Conservation (phyloP, 2,888 invertebrate genomes). For the Dasypolia templi region DNA sequence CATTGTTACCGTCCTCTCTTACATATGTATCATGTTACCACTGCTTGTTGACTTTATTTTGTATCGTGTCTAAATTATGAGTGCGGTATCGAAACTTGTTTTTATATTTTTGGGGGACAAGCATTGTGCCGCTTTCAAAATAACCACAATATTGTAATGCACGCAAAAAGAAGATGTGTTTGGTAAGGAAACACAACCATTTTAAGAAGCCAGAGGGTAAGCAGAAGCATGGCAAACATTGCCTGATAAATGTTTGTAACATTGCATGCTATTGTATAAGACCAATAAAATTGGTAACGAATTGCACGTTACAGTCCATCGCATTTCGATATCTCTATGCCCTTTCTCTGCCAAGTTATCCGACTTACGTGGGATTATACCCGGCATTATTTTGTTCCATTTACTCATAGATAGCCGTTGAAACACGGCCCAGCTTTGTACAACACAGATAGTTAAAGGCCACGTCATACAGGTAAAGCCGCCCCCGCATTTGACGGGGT, state of each 20-base stretch:
- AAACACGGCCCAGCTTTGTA: conserved; percentile 23
- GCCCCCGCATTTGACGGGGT: conserved; percentile 3
- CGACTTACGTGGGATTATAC: conserved; percentile 33
- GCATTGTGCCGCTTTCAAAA: background rate
- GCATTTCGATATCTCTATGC: conserved; percentile 32
- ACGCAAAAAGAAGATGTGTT: background rate
- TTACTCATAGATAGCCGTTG: conserved; percentile 39
- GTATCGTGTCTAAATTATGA: conserved; percentile 14
- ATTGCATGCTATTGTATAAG: background rate
- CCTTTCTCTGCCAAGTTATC: conserved; percentile 16
- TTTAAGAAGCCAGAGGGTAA: background rate
- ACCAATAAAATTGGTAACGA: conserved; percentile 8
- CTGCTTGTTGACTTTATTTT: conserved; percentile 27
- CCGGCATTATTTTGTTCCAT: conserved; percentile 34
- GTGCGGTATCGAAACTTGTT: conserved; percentile 36
- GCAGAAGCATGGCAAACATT: background rate
- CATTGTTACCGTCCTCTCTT: background rate
- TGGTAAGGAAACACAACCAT: conserved; percentile 5
- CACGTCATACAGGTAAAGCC: conserved; percentile 17
- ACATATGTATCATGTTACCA: conserved; percentile 14
- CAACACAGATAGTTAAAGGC: conserved; percentile 14
- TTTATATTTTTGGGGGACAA: conserved; percentile 20
- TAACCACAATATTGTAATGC: background rate
- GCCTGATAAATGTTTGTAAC: background rate
- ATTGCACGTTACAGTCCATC: background rate